Conservation (phyloP, 2,888 invertebrate species). For the Stomorhina lunata region DNA sequence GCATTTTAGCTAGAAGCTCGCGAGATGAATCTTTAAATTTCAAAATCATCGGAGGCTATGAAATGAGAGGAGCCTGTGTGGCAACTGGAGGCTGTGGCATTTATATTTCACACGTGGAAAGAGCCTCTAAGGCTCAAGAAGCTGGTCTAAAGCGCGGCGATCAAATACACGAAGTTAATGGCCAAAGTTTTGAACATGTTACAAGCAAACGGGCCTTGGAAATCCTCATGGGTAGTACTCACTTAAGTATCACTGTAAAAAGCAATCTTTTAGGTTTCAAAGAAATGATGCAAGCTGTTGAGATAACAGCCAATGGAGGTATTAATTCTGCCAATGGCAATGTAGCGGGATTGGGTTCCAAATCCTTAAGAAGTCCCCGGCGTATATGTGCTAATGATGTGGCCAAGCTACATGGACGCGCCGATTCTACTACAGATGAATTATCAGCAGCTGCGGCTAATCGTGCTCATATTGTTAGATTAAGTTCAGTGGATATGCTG, state of each 20-base stretch:
- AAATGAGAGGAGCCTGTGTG: slow-evolving; percentile 81
- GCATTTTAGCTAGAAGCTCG: slow-evolving; percentile 94
- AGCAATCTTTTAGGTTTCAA: slow-evolving; percentile 95
- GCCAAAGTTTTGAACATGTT: slow-evolving; percentile 96
- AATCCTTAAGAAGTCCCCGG: slow-evolving; percentile 74
- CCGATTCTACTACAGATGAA: slow-evolving; percentile 73
- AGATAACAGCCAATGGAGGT: slow-evolving; percentile 68
- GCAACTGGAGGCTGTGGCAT: slow-evolving; percentile 90
- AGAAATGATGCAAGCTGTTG: slow-evolving; percentile 82
- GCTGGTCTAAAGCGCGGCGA: slow-evolving; percentile 98
- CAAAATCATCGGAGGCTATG: slow-evolving; percentile 95
- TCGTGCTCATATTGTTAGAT: slow-evolving; percentile 79
- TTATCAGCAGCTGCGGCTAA: slow-evolving; percentile 65
- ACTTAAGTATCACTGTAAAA: slow-evolving; percentile 97
- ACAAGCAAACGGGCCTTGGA: slow-evolving; percentile 95
- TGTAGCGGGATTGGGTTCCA: slow-evolving; percentile 66
- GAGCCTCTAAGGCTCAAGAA: slow-evolving; percentile 95
- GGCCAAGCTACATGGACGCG: slow-evolving; percentile 83
- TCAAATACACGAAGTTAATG: slow-evolving; percentile 98
- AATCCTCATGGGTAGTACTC: slow-evolving; percentile 95
- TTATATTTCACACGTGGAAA: slow-evolving; percentile 96
- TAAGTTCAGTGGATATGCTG: slow-evolving; percentile 88
- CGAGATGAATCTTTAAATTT: slow-evolving; percentile 97
- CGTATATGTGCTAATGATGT: slow-evolving; percentile 82
- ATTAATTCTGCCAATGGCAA: slow-evolving; percentile 74